These are phyloP conservation scores for Luffia ferchaultella DNA, from an alignment of 2,888 invertebrate species.

Conservation along the genomic window DNA sequence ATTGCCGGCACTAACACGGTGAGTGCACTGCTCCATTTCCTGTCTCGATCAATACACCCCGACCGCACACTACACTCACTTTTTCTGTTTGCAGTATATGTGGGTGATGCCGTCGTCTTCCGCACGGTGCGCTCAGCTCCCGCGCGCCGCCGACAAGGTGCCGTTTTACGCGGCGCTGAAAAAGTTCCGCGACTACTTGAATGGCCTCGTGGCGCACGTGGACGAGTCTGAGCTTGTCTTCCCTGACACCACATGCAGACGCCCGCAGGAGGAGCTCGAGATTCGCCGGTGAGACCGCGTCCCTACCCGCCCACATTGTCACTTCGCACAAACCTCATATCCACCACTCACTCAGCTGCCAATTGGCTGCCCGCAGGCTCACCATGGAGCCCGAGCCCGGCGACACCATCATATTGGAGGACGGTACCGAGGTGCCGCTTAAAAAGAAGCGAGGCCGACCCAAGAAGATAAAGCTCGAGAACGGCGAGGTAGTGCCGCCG, in stretches of 20 bases:
- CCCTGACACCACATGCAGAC: conserved; percentile 59
- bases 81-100: conserved; percentile 76
- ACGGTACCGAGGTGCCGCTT: conserved; percentile 73
- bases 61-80: conserved; percentile 13
- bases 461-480: conserved; percentile 79
- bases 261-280: conserved; percentile 63
- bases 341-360: background rate
- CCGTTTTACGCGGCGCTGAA: conserved; percentile 96
- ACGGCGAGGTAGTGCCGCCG: conserved; percentile 70
- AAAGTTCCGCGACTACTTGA: conserved; percentile 93
- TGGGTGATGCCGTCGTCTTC: conserved; percentile 99
- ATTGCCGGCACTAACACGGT: conserved; percentile 95
- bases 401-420: conserved; percentile 64
- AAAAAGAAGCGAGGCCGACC: conserved; percentile 93
- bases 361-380: conserved; percentile 31
- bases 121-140: conserved; percentile 95
- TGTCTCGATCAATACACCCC: background rate
- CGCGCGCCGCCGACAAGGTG: conserved; percentile 97
- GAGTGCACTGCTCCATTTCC: conserved; percentile 36
- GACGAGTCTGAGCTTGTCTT: conserved; percentile 91
- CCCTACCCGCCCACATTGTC: background rate
- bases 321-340: background rate
- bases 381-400: conserved; percentile 61
- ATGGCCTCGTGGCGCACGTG: conserved; percentile 83
- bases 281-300: conserved; percentile 28